Evolutionary conservation across 2,888 invertebrate genomes (phyloP).

Genomic region (Auanema sp.): DNA sequence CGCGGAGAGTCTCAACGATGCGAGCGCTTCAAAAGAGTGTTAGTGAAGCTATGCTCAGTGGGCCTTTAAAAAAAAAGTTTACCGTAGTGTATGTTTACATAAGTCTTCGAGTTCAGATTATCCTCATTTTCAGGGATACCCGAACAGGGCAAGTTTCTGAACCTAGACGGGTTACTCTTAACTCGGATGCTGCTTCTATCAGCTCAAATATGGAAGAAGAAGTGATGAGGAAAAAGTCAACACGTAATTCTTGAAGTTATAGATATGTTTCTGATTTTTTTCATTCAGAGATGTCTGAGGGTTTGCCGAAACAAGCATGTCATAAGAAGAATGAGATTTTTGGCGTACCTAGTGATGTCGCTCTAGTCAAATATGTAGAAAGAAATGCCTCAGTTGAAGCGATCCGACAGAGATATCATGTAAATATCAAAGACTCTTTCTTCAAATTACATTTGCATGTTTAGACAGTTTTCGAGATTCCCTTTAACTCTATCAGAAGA

Average conservation of each 20-base stretch:
- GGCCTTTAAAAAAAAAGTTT: constrained; percentile 56
- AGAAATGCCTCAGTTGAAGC: constrained; percentile 54
- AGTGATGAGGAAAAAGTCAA: constrained; percentile 4
- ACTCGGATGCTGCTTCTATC: constrained; percentile 15
- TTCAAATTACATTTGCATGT: background rate
- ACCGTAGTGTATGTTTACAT: constrained; percentile 50
- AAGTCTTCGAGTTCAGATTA: background rate
- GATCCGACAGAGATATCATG: constrained; percentile 58
- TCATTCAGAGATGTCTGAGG: background rate
- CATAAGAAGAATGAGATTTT: constrained; percentile 40
- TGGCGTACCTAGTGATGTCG: constrained; percentile 59
- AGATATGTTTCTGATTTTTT: background rate
- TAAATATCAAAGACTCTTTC: constrained; percentile 11
- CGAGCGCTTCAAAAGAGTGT: constrained; percentile 52
- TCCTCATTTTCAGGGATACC: constrained; percentile 39
- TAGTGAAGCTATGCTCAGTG: constrained; percentile 44
- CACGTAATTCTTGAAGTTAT: background rate
- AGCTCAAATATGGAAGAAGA: constrained; percentile 18
- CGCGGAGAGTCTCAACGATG: constrained; percentile 49
- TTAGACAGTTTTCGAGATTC: constrained; percentile 56
- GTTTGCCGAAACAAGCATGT: constrained; percentile 1
- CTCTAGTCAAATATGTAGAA: constrained; percentile 60
- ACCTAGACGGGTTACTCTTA: constrained; percentile 27
- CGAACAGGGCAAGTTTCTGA: constrained; percentile 54
- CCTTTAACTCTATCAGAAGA: constrained; percentile 60